Conservation (phyloP, 2,113 vertebrate genomes). For the Amblyornis subalaris region DNA sequence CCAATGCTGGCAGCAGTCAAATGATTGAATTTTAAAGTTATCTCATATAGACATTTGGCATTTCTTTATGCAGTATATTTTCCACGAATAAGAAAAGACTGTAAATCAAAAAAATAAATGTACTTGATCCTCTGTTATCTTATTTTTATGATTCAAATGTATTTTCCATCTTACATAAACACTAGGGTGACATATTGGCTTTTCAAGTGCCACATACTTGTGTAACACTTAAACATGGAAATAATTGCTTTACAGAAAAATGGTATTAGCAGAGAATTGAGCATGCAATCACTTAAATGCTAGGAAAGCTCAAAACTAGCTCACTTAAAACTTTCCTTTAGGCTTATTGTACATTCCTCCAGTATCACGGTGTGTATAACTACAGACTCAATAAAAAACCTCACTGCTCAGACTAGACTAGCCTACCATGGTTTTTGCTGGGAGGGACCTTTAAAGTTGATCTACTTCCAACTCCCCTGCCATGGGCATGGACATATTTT, state of each 20-base stretch:
- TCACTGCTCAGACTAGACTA: not conserved
- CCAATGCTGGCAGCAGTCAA: not conserved
- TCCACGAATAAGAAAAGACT: not conserved
- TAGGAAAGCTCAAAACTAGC: not conserved
- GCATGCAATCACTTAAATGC: not conserved
- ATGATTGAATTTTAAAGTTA: not conserved
- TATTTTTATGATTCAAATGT: not conserved
- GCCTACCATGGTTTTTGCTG: not conserved
- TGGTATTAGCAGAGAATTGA: not conserved
- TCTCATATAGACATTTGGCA: not conserved
- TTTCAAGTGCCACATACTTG: not conserved
- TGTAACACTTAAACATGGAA: not conserved
- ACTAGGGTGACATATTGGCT: not conserved
- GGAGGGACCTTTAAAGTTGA: not conserved
- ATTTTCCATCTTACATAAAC: not conserved
- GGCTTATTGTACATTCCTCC: not conserved
- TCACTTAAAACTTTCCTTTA: not conserved
- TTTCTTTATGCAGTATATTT: not conserved
- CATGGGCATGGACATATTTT: accelerated
- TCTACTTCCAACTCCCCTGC: not conserved
- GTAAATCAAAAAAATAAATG: not conserved
- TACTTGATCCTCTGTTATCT: not conserved
- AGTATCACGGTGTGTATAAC: not conserved
- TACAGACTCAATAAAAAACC: not conserved
- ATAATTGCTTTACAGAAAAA: not conserved